These are phyloP conservation scores for Athene noctua DNA, from an alignment of 2,113 vertebrate species.

Conservation along the genomic window DNA sequence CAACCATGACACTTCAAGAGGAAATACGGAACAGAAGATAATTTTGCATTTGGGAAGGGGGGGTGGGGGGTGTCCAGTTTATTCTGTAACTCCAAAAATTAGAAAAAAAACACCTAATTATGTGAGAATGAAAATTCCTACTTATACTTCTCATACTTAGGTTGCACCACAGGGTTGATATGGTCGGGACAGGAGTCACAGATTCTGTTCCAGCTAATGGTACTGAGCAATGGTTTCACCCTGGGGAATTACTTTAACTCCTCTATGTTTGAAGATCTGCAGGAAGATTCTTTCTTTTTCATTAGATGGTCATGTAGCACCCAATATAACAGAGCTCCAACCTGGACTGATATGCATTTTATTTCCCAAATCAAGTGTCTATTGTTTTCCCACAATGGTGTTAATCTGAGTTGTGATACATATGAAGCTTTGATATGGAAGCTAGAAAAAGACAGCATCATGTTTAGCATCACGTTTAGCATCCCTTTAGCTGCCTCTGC, in stretches of 20 bases:
- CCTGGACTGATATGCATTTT: neutral
- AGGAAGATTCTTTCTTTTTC: neutral
- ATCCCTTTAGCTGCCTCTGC: neutral
- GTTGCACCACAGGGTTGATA: neutral
- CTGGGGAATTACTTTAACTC: neutral
- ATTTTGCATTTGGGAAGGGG: neutral
- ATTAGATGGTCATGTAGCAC: neutral
- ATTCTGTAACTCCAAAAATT: neutral
- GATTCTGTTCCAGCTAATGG: neutral
- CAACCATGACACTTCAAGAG: neutral
- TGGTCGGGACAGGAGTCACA: neutral
- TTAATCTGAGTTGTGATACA: neutral
- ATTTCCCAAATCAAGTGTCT: neutral
- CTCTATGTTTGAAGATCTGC: neutral
- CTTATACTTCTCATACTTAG: neutral
- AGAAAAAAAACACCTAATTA: neutral
- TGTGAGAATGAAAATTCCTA: neutral
- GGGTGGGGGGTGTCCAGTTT: neutral
- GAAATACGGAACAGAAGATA: neutral
- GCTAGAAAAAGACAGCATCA: neutral
- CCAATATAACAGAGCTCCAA: neutral
- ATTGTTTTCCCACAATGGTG: neutral
- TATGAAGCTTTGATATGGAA: neutral
- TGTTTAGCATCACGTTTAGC: neutral
- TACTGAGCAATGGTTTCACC: neutral